Evolutionary conservation across 2,888 invertebrate species (phyloP).

Genomic region (Therioaphis trifolii): DNA sequence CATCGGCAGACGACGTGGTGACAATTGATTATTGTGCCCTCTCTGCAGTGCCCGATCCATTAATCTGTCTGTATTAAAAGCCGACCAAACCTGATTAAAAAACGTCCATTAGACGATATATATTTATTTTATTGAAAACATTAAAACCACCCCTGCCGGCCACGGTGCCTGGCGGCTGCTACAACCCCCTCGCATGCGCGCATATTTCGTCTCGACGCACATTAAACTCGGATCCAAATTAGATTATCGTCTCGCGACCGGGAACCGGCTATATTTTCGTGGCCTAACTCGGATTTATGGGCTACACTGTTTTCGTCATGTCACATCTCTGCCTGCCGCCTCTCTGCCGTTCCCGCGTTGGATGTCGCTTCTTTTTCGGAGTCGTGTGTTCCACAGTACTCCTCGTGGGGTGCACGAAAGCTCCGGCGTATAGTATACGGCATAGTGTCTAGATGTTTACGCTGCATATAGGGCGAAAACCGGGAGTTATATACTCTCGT

Average conservation of each 20-base stretch:
- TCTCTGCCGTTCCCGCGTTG: too few relatives aligned
- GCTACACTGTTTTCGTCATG: conserved; percentile 13
- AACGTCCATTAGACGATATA: conserved; percentile 55
- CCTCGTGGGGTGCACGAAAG: neutral
- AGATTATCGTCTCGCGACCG: conserved; percentile 59
- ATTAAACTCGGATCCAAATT: conserved; percentile 64
- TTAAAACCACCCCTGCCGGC: too few relatives aligned
- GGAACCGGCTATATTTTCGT: conserved; percentile 40
- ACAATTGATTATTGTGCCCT: conserved; percentile 36
- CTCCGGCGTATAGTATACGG: neutral
- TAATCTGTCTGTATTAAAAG: conserved; percentile 53
- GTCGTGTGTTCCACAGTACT: too few relatives aligned
- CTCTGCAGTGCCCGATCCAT: neutral
- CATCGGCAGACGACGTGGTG: neutral
- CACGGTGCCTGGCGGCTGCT: neutral
- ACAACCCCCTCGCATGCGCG: conserved; percentile 15
- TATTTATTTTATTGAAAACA: conserved; percentile 16
- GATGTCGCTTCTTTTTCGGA: too few relatives aligned
- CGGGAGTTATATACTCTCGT: too few relatives aligned
- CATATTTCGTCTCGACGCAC: conserved; percentile 31
- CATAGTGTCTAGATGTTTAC: too few relatives aligned
- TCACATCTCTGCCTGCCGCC: neutral
- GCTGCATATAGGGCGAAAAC: too few relatives aligned
- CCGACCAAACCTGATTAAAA: conserved; percentile 54
- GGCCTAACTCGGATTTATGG: conserved; percentile 55